Percentiles rank a stretch among this genome's conserved stretches.
These are phyloP conservation scores for Hypomecis punctinalis DNA, from an alignment of 2,888 invertebrate genomes.

Conservation along the genomic window DNA sequence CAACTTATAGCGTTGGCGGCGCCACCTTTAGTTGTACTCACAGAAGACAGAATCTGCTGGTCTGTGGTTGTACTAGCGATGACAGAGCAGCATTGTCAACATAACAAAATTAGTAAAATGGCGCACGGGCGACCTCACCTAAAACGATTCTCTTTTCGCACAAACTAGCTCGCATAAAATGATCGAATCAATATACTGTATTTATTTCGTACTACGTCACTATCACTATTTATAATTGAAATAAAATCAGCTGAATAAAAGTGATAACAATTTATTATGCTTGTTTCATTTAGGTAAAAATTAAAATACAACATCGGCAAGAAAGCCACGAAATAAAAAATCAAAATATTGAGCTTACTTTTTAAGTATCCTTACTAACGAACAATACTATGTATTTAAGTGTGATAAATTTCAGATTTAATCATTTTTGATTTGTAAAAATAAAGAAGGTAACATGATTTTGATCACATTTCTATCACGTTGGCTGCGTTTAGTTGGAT, in stretches of 20 bases:
- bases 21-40: no score
- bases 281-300: conserved; percentile 40
- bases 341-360: conserved; percentile 35
- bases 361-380: conserved; percentile 22
- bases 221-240: conserved; percentile 18
- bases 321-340: conserved; percentile 37
- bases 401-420: conserved; percentile 5
- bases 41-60: no score
- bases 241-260: conserved; percentile 34
- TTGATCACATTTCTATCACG: conserved; percentile 32
- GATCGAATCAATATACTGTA: no score
- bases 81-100: no score
- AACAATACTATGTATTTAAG: conserved; percentile 25
- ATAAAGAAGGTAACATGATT: conserved; percentile 34
- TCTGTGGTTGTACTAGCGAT: no score
- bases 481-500: no score
- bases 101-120: no score
- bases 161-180: no score
- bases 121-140: no score
- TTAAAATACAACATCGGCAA: conserved; percentile 33
- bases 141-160: no score
- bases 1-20: no score
- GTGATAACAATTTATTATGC: conserved; percentile 47
- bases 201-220: no score
- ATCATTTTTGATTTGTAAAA: conserved; percentile 7